phyloP scores from a whole-genome alignment of 2,797 vertebrate species.

The Enteromius afrohamiltoni region DNA sequence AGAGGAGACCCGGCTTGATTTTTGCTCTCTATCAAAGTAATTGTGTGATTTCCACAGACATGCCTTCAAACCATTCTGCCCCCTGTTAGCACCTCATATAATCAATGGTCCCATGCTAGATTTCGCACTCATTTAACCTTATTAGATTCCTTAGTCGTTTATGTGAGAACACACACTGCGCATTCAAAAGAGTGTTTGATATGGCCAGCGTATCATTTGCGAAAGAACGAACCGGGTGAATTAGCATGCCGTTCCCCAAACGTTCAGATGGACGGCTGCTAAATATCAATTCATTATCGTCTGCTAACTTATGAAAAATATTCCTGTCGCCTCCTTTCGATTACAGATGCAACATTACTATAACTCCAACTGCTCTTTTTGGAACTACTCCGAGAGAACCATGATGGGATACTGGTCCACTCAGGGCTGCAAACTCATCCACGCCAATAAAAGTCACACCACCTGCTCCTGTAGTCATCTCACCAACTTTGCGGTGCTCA shows the following conservation, averaged over 20 bases:
- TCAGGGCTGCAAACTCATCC: slow-evolving; percentile 96
- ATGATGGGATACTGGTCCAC: slow-evolving; percentile 99
- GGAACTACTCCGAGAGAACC: slow-evolving; percentile 99
- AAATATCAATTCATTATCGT: slow-evolving; percentile 29
- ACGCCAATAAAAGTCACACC: slow-evolving; percentile 95
- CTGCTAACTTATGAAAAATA: neutral
- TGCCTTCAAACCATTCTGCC: slow-evolving; percentile 80
- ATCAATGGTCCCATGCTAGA: slow-evolving; percentile 70
- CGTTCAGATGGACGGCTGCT: slow-evolving; percentile 1
- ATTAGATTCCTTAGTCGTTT: slow-evolving; percentile 49
- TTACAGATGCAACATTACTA: slow-evolving; percentile 96
- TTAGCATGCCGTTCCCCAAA: neutral
- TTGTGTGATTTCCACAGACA: slow-evolving; percentile 79
- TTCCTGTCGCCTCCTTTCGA: slow-evolving; percentile 68
- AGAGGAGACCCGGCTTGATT: slow-evolving; percentile 72
- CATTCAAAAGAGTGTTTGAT: slow-evolving; percentile 42
- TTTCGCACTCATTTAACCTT: slow-evolving; percentile 73
- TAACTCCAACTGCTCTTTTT: slow-evolving; percentile 99
- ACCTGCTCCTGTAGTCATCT: slow-evolving; percentile 97
- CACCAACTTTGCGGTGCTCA: slow-evolving; percentile 98
- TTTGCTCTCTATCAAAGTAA: slow-evolving; percentile 80
- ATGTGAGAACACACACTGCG: slow-evolving; percentile 68
- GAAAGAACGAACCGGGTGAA: slow-evolving; percentile 27
- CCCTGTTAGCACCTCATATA: slow-evolving; percentile 78
- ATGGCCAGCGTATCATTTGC: slow-evolving; percentile 34